Evolutionary conservation across 2,113 vertebrate species (phyloP).

Genomic region (Thunnus maccoyii): DNA sequence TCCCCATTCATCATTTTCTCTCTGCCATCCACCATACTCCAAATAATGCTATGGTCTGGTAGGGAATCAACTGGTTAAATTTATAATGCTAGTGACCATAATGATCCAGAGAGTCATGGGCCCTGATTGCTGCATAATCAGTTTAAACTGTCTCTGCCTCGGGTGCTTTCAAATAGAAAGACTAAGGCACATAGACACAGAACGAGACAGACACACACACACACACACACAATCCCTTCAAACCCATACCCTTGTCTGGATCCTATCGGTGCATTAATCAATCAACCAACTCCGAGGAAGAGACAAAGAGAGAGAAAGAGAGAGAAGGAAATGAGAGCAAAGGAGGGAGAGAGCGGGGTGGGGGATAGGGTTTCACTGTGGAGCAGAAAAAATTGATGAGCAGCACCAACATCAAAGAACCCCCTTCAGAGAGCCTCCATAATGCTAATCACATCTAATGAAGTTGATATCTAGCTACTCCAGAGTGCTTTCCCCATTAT

Average conservation of each 20-base stretch:
- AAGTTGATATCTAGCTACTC: constrained; percentile 71
- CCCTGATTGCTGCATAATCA: constrained; percentile 73
- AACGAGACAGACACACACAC: neutral
- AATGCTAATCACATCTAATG: constrained; percentile 81
- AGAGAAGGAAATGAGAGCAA: constrained; percentile 39
- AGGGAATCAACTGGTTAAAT: constrained; percentile 59
- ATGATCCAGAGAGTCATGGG: constrained; percentile 59
- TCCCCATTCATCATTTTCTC: constrained; percentile 2
- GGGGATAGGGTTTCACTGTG: constrained; percentile 51
- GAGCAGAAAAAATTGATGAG: constrained; percentile 53
- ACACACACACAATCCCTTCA: constrained; percentile 34
- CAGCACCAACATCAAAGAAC: constrained; percentile 72
- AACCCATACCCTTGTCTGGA: constrained; percentile 55
- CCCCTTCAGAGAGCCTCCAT: constrained; percentile 64
- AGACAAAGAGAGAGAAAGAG: constrained; percentile 51
- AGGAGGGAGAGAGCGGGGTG: constrained; percentile 39
- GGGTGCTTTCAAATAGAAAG: constrained; percentile 54
- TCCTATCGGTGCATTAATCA: constrained; percentile 73
- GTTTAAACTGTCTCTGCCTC: constrained; percentile 66
- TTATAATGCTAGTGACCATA: constrained; percentile 65
- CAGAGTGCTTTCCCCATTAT: constrained; percentile 55
- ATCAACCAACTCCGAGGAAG: constrained; percentile 59
- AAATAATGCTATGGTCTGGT: constrained; percentile 30
- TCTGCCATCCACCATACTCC: constrained; percentile 10
- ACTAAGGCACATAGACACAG: constrained; percentile 31